These are phyloP conservation scores for Vanacampus margaritifer DNA, from an alignment of 2,113 vertebrate species.

Conservation along the genomic window DNA sequence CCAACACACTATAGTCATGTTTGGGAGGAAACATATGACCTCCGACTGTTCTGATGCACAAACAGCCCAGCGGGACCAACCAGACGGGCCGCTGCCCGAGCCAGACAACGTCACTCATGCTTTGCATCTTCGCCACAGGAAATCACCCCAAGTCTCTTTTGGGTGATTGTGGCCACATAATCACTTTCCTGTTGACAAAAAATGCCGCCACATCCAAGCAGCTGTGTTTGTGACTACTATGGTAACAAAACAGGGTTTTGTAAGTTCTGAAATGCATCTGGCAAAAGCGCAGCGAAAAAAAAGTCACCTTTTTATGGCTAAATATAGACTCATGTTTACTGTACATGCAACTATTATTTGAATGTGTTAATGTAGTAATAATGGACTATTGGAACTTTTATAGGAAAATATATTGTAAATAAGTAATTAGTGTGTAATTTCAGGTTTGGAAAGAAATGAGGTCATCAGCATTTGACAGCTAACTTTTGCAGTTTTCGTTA, in stretches of 20 bases:
- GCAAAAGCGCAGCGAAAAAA: slow-evolving; percentile 16
- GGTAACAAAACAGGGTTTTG: slow-evolving; percentile 32
- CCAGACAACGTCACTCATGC: slow-evolving; percentile 54
- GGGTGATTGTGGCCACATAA: slow-evolving; percentile 55
- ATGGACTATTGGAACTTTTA: too few relatives aligned
- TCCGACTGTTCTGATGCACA: slow-evolving; percentile 61
- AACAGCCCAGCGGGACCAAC: slow-evolving; percentile 54
- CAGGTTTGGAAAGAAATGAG: too few relatives aligned
- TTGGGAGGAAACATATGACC: slow-evolving; percentile 59
- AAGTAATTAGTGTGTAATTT: too few relatives aligned
- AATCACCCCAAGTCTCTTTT: slow-evolving; percentile 57
- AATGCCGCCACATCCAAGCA: slow-evolving; percentile 19
- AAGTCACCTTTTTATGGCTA: slow-evolving; percentile 15
- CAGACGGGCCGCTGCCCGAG: slow-evolving; percentile 22
- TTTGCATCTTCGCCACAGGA: slow-evolving; percentile 68
- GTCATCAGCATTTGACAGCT: too few relatives aligned
- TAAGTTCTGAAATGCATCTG: slow-evolving; percentile 9
- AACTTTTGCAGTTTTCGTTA: too few relatives aligned
- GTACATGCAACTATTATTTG: neutral
- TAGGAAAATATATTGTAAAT: neutral
- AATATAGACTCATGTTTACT: neutral
- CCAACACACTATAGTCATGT: slow-evolving; percentile 17
- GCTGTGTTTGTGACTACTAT: slow-evolving; percentile 22
- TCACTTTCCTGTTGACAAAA: slow-evolving; percentile 55
- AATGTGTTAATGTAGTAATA: neutral